Base-by-base conservation (phyloP, 2,888 invertebrate genomes). In the Drosophila pegasa region DNA sequence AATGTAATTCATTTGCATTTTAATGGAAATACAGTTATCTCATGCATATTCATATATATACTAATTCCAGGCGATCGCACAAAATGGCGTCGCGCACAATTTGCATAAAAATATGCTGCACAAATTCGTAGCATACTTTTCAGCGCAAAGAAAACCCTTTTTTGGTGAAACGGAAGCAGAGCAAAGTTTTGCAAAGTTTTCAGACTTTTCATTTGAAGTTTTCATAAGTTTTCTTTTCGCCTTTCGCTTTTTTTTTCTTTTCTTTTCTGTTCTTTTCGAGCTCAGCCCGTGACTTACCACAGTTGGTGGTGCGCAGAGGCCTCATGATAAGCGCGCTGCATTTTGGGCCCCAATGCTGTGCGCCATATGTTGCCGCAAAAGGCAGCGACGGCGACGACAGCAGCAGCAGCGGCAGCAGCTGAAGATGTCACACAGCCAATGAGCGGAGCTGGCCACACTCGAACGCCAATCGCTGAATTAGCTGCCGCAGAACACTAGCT, bases 401-500 rank as follows among this genome's bases (percentile, higher is more conserved):
- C 67, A 54, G 29, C n/a, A 45, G 37, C 61, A 35, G 27, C 57
- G 38, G 31, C 29, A 22, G 9, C 50, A 59, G 55, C 48, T 47
- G 54, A 31, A 31, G 54, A 47, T 52, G 61, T 41, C 59, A 47
- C 27, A 29, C 41, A 50, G 40, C 52, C 35, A 43, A 38, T 40
- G 27, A 41, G 20, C 64, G 52, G 41, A 51, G 33, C 62, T 58
- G 59, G 56, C 55, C 72, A 69, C 65, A 63, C 77, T 72, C 80
- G 65, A 59, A 69, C 62, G 68, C 47, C 58, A 63, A 58, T 71
- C 71, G 62, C 47, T 77, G 84, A 84, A 78, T 79, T 68, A 64
- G 80, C 82, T 87, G 87, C 38, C 87, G 78, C 87, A 77, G 80
- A 84, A 87, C 43, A 84, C 83, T 84, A 78, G 70, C 58, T 87